phyloP scores from a whole-genome alignment of 2,797 vertebrate species.

The Fundulus diaphanus region DNA sequence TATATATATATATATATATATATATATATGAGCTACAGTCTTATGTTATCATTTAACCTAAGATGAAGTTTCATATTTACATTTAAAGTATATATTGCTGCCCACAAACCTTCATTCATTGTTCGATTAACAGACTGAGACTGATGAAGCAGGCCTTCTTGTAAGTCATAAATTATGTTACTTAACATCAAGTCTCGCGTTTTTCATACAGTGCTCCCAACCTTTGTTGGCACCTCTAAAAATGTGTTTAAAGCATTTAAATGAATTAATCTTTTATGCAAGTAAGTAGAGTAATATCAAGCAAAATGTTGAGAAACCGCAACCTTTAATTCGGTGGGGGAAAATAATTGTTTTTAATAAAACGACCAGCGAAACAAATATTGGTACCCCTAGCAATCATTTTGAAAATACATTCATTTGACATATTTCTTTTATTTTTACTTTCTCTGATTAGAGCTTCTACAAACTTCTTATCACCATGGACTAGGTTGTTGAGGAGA shows the following conservation, averaged over 20 bases:
- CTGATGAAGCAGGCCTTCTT: conserved; percentile 20
- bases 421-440: too few relatives aligned
- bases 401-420: not conserved
- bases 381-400: not conserved
- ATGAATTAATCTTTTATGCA: not conserved
- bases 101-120: conserved; percentile 41
- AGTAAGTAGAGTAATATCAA: not conserved
- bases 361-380: not conserved
- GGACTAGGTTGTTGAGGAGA: not conserved
- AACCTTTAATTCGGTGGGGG: not conserved
- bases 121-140: conserved; percentile 9
- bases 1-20: not conserved
- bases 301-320: not conserved
- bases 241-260: not conserved
- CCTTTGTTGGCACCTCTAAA: not conserved
- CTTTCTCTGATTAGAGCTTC: not conserved
- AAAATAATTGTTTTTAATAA: not conserved
- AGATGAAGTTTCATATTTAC: conserved; percentile 70
- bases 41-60: conserved; percentile 54
- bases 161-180: conserved; percentile 15
- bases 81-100: conserved; percentile 66
- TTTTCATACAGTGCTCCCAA: not conserved
- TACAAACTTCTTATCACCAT: not conserved
- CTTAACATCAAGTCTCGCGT: conserved; percentile 5
- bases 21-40: conserved; percentile 37